These are phyloP conservation scores for Biston stratarius DNA, from an alignment of 2,888 invertebrate species.

Conservation along the genomic window DNA sequence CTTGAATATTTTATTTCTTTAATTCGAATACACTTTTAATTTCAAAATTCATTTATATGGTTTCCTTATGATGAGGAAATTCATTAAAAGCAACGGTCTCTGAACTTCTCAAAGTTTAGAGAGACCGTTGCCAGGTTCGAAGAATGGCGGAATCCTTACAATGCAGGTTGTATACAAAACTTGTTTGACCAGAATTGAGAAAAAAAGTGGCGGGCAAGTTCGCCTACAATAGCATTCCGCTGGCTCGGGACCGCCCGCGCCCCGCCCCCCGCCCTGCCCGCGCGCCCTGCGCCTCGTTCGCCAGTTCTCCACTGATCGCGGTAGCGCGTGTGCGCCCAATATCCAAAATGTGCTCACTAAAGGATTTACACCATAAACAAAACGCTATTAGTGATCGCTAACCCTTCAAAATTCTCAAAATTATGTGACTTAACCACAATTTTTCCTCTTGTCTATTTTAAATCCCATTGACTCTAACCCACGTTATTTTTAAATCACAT, in stretches of 20 bases:
- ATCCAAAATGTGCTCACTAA: slow-evolving; percentile 57
- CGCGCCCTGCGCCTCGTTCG: slow-evolving; percentile 46
- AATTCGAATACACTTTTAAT: not conserved
- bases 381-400: slow-evolving; percentile 54
- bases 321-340: slow-evolving; percentile 64
- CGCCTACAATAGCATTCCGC: slow-evolving; percentile 86
- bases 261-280: slow-evolving; percentile 68
- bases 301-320: slow-evolving; percentile 76
- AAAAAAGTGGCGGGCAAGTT: slow-evolving; percentile 84
- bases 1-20: not conserved
- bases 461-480: slow-evolving; percentile 25
- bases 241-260: slow-evolving; percentile 69
- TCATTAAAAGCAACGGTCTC: slow-evolving; percentile 54
- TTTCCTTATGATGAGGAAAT: slow-evolving; percentile 36
- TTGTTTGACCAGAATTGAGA: slow-evolving; percentile 85
- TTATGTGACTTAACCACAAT: slow-evolving; percentile 44
- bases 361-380: slow-evolving; percentile 62
- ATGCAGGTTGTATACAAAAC: slow-evolving; percentile 86
- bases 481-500: slow-evolving; percentile 48
- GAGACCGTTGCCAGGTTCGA: slow-evolving; percentile 76
- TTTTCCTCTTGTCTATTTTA: slow-evolving; percentile 23
- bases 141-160: slow-evolving; percentile 86
- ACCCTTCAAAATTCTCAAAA: slow-evolving; percentile 38
- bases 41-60: slow-evolving; percentile 1
- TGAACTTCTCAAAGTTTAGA: slow-evolving; percentile 70